Conservation (phyloP, 2,888 invertebrate species). For the Lepeophtheirus nordmannii region DNA sequence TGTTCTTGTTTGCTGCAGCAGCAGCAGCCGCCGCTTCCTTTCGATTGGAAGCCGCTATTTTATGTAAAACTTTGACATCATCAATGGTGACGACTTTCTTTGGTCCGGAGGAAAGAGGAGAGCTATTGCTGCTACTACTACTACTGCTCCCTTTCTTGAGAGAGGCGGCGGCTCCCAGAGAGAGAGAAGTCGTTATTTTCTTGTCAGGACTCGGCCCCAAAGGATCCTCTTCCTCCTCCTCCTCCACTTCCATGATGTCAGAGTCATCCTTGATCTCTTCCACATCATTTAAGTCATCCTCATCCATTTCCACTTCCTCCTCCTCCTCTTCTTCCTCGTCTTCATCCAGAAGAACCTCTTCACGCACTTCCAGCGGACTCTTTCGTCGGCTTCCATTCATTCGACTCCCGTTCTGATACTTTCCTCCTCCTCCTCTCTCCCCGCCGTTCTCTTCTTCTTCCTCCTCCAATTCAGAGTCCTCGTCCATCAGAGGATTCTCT, state of each 20-base stretch:
- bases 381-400: neutral
- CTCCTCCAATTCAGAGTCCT: neutral
- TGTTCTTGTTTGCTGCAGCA: constrained; percentile 45
- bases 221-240: constrained; percentile 23
- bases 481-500: no score
- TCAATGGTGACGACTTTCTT: constrained; percentile 31
- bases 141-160: constrained; percentile 24
- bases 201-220: neutral
- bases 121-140: constrained; percentile 24
- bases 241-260: constrained; percentile 25
- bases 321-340: constrained; percentile 25
- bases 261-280: constrained; percentile 29
- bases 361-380: constrained; percentile 11
- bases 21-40: constrained; percentile 36
- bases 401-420: neutral
- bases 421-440: neutral
- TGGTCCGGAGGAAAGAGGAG: constrained; percentile 24
- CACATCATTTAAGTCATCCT: constrained; percentile 29
- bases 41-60: constrained; percentile 52
- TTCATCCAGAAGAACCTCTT: constrained; percentile 15
- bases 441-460: neutral
- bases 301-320: constrained; percentile 23
- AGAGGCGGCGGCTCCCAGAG: neutral
- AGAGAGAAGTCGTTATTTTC: neutral
- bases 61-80: constrained; percentile 37